phyloP scores from a whole-genome alignment of 1,140 invertebrate species.

The Pachypeltis micranthus region DNA sequence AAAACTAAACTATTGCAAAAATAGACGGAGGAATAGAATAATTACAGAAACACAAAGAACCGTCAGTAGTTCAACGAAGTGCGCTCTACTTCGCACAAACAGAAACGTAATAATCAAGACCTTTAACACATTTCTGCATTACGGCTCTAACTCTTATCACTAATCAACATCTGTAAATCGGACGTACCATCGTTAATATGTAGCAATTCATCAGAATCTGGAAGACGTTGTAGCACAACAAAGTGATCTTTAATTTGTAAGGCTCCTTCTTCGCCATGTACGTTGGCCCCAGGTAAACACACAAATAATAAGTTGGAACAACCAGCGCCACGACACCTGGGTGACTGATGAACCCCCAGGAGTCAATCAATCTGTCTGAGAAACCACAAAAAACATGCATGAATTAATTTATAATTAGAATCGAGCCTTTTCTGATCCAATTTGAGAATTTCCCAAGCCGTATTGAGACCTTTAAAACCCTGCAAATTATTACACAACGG shows the following conservation, averaged over 20 bases:
- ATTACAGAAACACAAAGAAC: slow-evolving; percentile 28
- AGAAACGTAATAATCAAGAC: slow-evolving; percentile 30
- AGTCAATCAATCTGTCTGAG: slow-evolving; percentile 4
- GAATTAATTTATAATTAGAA: too few relatives aligned
- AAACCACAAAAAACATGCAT: background rate
- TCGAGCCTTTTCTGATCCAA: too few relatives aligned
- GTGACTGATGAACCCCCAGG: background rate
- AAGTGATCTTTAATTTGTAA: slow-evolving; percentile 51
- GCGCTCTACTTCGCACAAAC: slow-evolving; percentile 46
- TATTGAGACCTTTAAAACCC: too few relatives aligned
- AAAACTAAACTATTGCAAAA: background rate
- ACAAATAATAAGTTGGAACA: slow-evolving; percentile 49
- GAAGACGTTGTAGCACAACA: slow-evolving; percentile 61
- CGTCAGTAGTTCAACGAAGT: slow-evolving; percentile 21
- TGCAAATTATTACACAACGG: too few relatives aligned
- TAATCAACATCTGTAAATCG: background rate
- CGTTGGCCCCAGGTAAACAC: slow-evolving; percentile 55
- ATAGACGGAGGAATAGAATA: background rate
- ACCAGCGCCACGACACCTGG: slow-evolving; percentile 31
- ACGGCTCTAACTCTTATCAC: background rate
- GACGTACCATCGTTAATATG: slow-evolving; percentile 46
- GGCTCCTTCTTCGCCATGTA: slow-evolving; percentile 61
- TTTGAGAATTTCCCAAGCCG: too few relatives aligned
- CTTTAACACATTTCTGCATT: background rate
- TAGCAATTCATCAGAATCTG: slow-evolving; percentile 54